These are phyloP conservation scores for Cichlasoma orientale DNA, from an alignment of 2,797 vertebrate genomes.

Conservation along the genomic window DNA sequence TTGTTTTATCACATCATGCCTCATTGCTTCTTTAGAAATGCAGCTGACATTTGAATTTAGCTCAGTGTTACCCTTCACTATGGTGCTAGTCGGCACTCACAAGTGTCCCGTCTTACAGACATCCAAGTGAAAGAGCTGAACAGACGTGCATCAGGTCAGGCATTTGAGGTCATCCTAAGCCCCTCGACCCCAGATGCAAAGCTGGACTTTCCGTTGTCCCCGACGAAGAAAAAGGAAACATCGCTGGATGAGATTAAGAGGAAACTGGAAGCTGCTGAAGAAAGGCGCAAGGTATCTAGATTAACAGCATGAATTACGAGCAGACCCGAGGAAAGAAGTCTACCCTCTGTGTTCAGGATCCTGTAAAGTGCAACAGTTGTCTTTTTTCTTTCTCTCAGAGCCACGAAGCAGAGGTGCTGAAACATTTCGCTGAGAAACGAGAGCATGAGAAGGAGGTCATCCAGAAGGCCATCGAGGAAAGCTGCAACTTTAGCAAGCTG, in stretches of 20 bases:
- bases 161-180: conserved; percentile 94
- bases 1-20: conserved; percentile 3
- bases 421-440: conserved; percentile 91
- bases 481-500: conserved; percentile 93
- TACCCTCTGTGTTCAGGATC: neutral
- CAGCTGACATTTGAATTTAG: neutral
- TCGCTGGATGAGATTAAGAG: conserved; percentile 95
- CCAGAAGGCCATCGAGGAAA: conserved; percentile 92
- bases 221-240: conserved; percentile 91
- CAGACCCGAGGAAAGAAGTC: neutral
- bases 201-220: conserved; percentile 87
- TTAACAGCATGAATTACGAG: neutral
- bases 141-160: conserved; percentile 93
- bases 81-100: neutral
- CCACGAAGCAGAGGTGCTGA: conserved; percentile 90
- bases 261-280: conserved; percentile 94
- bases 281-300: conserved; percentile 90
- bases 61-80: neutral
- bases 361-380: neutral
- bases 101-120: conserved; percentile 73
- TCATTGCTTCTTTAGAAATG: neutral
- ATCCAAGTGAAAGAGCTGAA: conserved; percentile 95
- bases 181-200: conserved; percentile 87
- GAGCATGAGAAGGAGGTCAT: conserved; percentile 95
- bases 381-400: conserved; percentile 73